A percentile compares a stretch with the other conserved stretches of the same genome.
Evolutionary conservation across 2,888 invertebrate species (phyloP).

Genomic region (Archips crataeganus): DNA sequence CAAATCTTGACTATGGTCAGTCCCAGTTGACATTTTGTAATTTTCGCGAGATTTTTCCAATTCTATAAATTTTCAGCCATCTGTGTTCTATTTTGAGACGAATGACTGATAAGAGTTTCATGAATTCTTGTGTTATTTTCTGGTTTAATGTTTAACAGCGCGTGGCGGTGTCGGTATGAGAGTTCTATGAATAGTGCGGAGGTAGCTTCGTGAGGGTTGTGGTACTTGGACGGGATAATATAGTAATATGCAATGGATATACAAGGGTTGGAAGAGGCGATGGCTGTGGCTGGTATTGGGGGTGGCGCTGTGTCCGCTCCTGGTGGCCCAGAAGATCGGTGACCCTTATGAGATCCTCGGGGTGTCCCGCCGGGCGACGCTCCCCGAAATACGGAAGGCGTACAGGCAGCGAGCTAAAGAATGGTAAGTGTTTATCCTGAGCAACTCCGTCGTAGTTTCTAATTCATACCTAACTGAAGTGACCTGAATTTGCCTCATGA

Average conservation of each 20-base stretch:
- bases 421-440: slow-evolving; percentile 87
- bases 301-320: slow-evolving; percentile 58
- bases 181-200: slow-evolving; percentile 62
- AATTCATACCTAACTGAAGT: slow-evolving; percentile 13
- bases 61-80: slow-evolving; percentile 72
- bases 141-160: slow-evolving; percentile 57
- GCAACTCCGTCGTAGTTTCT: slow-evolving; percentile 10
- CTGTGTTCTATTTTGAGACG: slow-evolving; percentile 80
- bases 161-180: slow-evolving; percentile 57
- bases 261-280: slow-evolving; percentile 69
- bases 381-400: slow-evolving; percentile 94
- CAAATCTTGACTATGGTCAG: slow-evolving; percentile 54
- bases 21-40: slow-evolving; percentile 63
- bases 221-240: slow-evolving; percentile 48
- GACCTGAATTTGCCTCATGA: slow-evolving; percentile 28
- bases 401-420: slow-evolving; percentile 96
- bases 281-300: slow-evolving; percentile 68
- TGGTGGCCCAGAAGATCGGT: slow-evolving; percentile 82
- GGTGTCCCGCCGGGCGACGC: slow-evolving; percentile 89
- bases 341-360: slow-evolving; percentile 95
- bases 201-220: slow-evolving; percentile 55
- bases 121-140: slow-evolving; percentile 61
- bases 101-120: slow-evolving; percentile 77
- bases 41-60: slow-evolving; percentile 71
- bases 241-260: slow-evolving; percentile 81